A percentile compares a stretch with the other conserved stretches of the same genome.
These are phyloP conservation scores for Axis porcinus DNA, from an alignment of 2,113 vertebrate species.

Conservation along the genomic window DNA sequence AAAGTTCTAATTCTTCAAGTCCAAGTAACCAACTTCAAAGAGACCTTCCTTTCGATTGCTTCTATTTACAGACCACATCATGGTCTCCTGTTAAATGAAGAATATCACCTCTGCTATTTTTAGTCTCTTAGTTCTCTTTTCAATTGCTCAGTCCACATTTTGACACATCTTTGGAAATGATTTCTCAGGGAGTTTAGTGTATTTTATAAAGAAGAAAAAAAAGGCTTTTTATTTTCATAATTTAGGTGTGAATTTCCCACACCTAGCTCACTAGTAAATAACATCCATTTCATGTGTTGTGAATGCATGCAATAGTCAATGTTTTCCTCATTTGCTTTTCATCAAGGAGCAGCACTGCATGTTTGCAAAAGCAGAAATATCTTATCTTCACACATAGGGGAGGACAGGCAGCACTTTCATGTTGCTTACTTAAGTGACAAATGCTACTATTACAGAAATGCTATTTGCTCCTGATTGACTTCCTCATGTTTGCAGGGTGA, in stretches of 20 bases:
- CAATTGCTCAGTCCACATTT: background rate
- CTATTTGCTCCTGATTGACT: background rate
- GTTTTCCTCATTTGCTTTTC: background rate
- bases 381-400: background rate
- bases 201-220: background rate
- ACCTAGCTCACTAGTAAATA: background rate
- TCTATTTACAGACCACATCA: background rate
- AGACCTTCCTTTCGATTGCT: background rate
- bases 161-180: constrained; percentile 23
- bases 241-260: background rate
- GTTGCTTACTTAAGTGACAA: background rate
- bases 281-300: no score
- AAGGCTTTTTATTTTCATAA: background rate
- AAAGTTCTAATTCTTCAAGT: background rate
- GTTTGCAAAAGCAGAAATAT: background rate
- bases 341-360: no score
- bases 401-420: background rate
- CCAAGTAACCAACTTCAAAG: background rate
- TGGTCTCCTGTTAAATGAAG: background rate
- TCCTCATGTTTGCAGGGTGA: background rate
- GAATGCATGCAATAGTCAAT: no score
- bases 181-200: background rate
- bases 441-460: background rate
- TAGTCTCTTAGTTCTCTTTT: background rate
- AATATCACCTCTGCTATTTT: background rate